Evolutionary conservation across 2,888 invertebrate species (phyloP), one percentile per base, ranked within the genome.

Genomic region (Anticlea derivata): DNA sequence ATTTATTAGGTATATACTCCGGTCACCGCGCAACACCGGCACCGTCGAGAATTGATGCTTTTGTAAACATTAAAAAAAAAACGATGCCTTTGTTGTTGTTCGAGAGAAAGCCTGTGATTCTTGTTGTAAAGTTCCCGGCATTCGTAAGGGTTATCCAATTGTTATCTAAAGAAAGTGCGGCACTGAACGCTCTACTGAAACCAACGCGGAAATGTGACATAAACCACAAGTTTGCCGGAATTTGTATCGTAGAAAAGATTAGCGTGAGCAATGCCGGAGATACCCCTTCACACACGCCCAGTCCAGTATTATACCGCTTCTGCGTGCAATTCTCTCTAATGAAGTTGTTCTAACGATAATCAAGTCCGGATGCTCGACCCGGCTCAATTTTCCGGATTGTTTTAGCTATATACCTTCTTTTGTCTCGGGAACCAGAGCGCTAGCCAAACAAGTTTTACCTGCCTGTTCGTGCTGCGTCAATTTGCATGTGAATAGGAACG

Each of bases 241-340:
- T 81, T 75, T 75, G 68, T 77, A 73, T 73, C 71, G 74, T 75
- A 78, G 76, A 82, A 70, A 77, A 80, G 78, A 80, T 80, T 80
- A 77, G 65, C 65, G 70, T 63, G 70, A 70, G 73, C 68, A 68
- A 65, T 66, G 65, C 69, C 67, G 60, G 61, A 63, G 62, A 65
- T 61, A 61, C 63, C 62, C 51, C 57, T 62, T 61, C 61, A 68
- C 66, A 73, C 66, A 70, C 67, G 61, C 65, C 55, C 50, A 62
- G 68, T 69, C 55, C 50, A 62, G 68, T 69, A 73, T 77, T 72
- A 75, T 70, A 67, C 58, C 62, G 66, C 65, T 67, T 65, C 67
- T 68, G 72, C 68, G 66, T 65, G 70, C 74, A 75, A 78, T 75
- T 74, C 65, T 60, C 65, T 68, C 63, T 77, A 73, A 78, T 77